Conservation (phyloP, 1,140 invertebrate genomes). For the Cotesia glomerata region DNA sequence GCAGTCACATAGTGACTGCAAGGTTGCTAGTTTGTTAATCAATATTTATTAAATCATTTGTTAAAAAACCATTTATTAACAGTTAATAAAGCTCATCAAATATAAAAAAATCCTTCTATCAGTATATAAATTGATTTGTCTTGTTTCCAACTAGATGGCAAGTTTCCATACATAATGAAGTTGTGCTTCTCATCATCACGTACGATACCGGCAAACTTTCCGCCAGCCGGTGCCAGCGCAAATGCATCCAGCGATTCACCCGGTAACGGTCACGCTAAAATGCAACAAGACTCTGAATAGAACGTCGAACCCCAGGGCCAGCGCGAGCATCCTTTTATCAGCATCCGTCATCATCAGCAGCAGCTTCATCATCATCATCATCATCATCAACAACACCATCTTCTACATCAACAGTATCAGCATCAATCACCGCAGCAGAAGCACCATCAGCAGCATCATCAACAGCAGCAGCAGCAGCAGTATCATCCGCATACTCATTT, state of each 20-base stretch:
- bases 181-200: slow-evolving; percentile 91
- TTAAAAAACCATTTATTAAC: no score
- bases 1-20: no score
- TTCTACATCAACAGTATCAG: slow-evolving; percentile 30
- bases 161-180: slow-evolving; percentile 97
- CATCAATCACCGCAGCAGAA: slow-evolving; percentile 47
- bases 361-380: slow-evolving; percentile 30
- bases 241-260: slow-evolving; percentile 53
- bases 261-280: slow-evolving; percentile 61
- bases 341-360: slow-evolving; percentile 19
- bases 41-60: no score
- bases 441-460: slow-evolving; percentile 23
- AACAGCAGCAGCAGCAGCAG: slow-evolving; percentile 26
- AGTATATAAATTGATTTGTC: neutral
- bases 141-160: slow-evolving; percentile 73
- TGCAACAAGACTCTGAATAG: slow-evolving; percentile 64
- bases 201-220: slow-evolving; percentile 70
- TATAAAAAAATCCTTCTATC: neutral
- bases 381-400: slow-evolving; percentile 28
- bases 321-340: slow-evolving; percentile 48
- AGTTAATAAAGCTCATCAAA: neutral
- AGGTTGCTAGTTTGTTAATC: no score
- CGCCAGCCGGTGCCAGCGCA: slow-evolving; percentile 46
- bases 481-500: slow-evolving; percentile 33
- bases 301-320: slow-evolving; percentile 63